A percentile compares a stretch with the other conserved stretches of the same genome.
These are phyloP conservation scores for Agrypnia vestita DNA, from an alignment of 1,140 invertebrate genomes.

Conservation along the genomic window DNA sequence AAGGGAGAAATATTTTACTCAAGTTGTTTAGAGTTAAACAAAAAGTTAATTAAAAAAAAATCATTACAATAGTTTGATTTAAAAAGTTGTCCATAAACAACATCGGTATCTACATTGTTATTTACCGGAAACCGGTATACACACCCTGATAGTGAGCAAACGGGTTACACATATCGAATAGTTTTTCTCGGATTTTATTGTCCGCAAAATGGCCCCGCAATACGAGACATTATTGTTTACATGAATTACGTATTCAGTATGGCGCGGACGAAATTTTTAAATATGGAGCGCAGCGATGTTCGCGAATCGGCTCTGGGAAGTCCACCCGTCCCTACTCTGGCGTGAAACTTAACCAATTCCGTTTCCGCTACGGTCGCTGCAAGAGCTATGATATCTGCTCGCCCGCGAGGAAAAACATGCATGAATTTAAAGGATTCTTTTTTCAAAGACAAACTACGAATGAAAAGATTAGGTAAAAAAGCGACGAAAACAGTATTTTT, in stretches of 20 bases:
- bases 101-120: no score
- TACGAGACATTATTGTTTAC: slow-evolving; percentile 36
- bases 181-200: slow-evolving; percentile 25
- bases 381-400: slow-evolving; percentile 8
- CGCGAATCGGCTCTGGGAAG: not conserved
- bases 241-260: slow-evolving; percentile 30
- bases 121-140: no score
- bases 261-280: slow-evolving; percentile 20
- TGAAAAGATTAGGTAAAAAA: no score
- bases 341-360: slow-evolving; percentile 34
- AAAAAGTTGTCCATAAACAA: no score
- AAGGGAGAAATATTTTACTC: no score
- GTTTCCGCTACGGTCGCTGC: slow-evolving; percentile 9
- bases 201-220: slow-evolving; percentile 26
- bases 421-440: not conserved
- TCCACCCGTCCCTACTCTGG: not conserved
- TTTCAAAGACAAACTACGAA: not conserved
- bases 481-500: no score
- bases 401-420: not conserved
- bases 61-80: no score
- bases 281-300: slow-evolving; percentile 7
- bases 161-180: not conserved
- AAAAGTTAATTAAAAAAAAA: no score
- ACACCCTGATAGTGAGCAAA: no score
- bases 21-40: no score